A percentile compares a stretch with the other conserved stretches of the same genome.
Evolutionary conservation across 1,140 invertebrate species (phyloP).

Genomic region (Phthorimaea operculella): DNA sequence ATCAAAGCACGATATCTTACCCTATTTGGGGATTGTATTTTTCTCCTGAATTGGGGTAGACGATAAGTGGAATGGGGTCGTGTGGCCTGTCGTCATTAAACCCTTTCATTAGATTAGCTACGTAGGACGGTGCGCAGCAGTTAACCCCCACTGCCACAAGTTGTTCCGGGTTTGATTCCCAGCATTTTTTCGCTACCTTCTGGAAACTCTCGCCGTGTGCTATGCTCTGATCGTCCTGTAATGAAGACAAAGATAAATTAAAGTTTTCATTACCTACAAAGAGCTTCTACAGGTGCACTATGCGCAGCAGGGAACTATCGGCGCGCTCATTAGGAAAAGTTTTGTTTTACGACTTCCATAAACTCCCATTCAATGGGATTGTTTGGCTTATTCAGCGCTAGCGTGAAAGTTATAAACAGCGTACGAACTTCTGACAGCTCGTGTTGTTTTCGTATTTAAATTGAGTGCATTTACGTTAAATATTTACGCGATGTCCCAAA

Average conservation of each 20-base stretch:
- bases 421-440: no score
- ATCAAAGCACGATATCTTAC: constrained; percentile 41
- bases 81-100: constrained; percentile 66
- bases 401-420: neutral
- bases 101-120: constrained; percentile 69
- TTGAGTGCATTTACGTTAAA: no score
- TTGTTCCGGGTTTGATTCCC: constrained; percentile 72
- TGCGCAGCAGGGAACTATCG: neutral
- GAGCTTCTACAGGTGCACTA: neutral
- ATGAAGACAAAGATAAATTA: constrained; percentile 10
- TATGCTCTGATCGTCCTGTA: constrained; percentile 72
- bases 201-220: constrained; percentile 82
- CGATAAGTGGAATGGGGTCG: constrained; percentile 73
- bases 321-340: neutral
- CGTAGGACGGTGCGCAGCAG: constrained; percentile 74
- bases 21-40: constrained; percentile 72
- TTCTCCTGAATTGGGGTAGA: constrained; percentile 85
- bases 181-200: constrained; percentile 72
- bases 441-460: no score
- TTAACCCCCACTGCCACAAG: constrained; percentile 87
- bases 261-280: neutral
- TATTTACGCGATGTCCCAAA: no score
- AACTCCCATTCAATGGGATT: neutral
- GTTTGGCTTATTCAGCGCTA: neutral
- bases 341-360: neutral